Evolutionary conservation across 2,113 vertebrate species (phyloP).

Genomic region (Gallinago undulata): DNA sequence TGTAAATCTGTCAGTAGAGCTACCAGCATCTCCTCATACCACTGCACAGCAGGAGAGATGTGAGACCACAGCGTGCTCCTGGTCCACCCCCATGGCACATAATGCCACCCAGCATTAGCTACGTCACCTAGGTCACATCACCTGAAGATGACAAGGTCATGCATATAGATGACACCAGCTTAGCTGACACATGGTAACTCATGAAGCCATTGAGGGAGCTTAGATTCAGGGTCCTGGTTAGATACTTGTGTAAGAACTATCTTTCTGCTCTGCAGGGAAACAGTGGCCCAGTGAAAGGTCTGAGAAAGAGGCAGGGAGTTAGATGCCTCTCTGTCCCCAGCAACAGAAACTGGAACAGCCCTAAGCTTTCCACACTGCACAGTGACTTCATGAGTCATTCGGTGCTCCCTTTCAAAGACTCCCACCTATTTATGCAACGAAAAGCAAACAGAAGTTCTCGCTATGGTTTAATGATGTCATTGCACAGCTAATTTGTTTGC

Average conservation of each 20-base stretch:
- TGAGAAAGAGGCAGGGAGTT: background rate
- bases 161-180: background rate
- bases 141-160: background rate
- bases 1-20: background rate
- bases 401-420: background rate
- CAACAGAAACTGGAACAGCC: background rate
- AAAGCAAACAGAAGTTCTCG: background rate
- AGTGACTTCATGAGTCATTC: background rate
- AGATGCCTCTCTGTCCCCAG: background rate
- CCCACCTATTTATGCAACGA: background rate
- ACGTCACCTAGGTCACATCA: background rate
- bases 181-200: rapidly evolving
- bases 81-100: background rate
- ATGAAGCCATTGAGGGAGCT: background rate
- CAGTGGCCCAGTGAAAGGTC: background rate
- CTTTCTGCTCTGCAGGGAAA: background rate
- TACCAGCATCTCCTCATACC: background rate
- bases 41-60: background rate
- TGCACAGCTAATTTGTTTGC: background rate
- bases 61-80: rapidly evolving
- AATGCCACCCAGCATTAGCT: background rate
- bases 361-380: background rate
- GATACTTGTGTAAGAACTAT: background rate
- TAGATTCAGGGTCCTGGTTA: background rate
- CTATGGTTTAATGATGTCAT: background rate